Percentiles rank a stretch among this genome's conserved stretches.
Conservation (phyloP, 1,140 invertebrate species). For the Saccostrea glomerata region DNA sequence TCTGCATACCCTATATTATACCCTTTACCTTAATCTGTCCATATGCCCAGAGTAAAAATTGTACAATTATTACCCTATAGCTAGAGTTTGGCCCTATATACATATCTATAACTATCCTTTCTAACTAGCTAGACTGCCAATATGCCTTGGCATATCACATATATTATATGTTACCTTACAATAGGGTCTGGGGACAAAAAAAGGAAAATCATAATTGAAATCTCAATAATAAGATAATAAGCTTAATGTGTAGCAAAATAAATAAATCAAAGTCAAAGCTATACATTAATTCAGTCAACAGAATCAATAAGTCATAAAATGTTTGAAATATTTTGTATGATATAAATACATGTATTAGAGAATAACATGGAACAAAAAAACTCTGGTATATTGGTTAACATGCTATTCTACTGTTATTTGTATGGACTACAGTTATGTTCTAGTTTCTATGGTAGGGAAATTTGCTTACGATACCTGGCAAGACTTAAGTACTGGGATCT, state of each 20-base stretch:
- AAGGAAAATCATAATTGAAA: neutral
- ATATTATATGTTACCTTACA: neutral
- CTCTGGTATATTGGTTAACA: slow-evolving; percentile 20
- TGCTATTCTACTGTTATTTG: slow-evolving; percentile 26
- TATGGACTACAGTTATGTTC: neutral
- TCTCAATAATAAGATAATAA: too few relatives aligned
- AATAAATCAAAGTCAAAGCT: neutral
- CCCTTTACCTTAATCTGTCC: neutral
- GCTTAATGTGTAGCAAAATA: neutral
- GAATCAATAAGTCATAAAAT: neutral
- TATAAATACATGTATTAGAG: neutral
- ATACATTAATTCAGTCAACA: neutral
- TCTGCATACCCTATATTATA: neutral
- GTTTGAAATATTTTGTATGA: neutral
- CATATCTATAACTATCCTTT: neutral
- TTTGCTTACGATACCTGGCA: slow-evolving; percentile 44
- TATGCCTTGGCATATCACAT: neutral
- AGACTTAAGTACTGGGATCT: slow-evolving; percentile 57
- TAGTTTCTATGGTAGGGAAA: slow-evolving; percentile 26
- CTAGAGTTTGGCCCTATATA: neutral
- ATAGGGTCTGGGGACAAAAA: neutral
- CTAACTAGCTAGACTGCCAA: neutral
- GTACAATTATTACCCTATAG: too few relatives aligned
- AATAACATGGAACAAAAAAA: slow-evolving; percentile 3
- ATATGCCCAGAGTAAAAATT: neutral